Base-by-base conservation (phyloP, 2,113 vertebrate genomes). In the Myrmophylax atrothorax region DNA sequence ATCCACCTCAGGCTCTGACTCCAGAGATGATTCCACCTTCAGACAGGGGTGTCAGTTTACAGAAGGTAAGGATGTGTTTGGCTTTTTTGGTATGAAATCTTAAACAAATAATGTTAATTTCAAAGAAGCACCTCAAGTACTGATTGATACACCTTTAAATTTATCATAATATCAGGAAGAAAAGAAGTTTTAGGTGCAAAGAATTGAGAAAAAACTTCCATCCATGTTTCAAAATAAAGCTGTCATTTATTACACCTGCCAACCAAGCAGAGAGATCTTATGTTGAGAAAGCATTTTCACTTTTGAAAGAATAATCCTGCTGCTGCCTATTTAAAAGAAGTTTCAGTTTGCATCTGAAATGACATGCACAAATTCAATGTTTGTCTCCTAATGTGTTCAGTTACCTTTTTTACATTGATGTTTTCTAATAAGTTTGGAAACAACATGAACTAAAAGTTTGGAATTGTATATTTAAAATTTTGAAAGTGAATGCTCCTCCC, bases 1-100 rank as follows among this genome's bases (percentile, higher is more conserved):
- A 99, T 73, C 99, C 99, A 80, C 99, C 99, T 75, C 99, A 99
- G 84, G 97, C 84, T 82, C 98, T 99, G 78, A 97, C 98, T 86
- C 97, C 98, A 24, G 99, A 99, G 70, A 99, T 99, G 99, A 98
- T 99, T 80, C 99, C 99, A 91, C 99, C 99, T 31, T 98, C 99
- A 44, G 99, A 99, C 94, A 98, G 98, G 63, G 64, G 76, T 59
- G 96, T 97, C 37, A 97, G 77, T 72, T 96, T 98, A 84, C 98
- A 98, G 91, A 98, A 98, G 98, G 99, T 99, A 97, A 98, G 96
- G 73, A 66, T 67, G 60, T 46, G 4, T 87, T 97, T 85, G 60
- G 58, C 33, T 29, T 83, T 93, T 94, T 91, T 53, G 70, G 29
- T 58, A 47, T 47, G 50, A 22, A 33, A 70, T 74, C 9, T 77